Evolutionary conservation across 2,113 vertebrate species (phyloP).

Genomic region (Poeciliopsis retropinna): DNA sequence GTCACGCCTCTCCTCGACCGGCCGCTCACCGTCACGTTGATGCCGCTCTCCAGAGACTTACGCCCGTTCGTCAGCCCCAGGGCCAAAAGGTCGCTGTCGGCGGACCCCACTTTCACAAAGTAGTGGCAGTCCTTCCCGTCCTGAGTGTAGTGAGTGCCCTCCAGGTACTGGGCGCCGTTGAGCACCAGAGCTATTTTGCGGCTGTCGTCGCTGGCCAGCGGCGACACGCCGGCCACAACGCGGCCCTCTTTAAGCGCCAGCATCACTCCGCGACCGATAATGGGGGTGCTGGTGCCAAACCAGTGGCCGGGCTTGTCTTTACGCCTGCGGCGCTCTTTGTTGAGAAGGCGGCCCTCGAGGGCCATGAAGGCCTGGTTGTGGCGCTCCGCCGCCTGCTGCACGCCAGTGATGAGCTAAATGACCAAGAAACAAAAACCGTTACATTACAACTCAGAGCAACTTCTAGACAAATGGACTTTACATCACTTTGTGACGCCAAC

Average conservation of each 20-base stretch:
- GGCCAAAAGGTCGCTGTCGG: constrained; percentile 91
- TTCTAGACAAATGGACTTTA: too few species aligned
- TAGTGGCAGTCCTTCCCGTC: constrained; percentile 95
- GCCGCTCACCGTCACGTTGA: constrained; percentile 94
- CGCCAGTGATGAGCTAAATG: constrained; percentile 91
- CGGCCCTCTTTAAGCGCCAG: constrained; percentile 93
- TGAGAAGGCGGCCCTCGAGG: constrained; percentile 92
- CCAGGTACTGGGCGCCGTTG: constrained; percentile 92
- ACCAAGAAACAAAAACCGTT: not conserved
- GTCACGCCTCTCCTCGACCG: constrained; percentile 93
- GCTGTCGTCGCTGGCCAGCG: constrained; percentile 92
- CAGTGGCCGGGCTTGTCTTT: constrained; percentile 94
- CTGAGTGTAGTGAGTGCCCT: constrained; percentile 95
- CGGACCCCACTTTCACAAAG: constrained; percentile 94
- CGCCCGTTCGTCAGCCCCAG: constrained; percentile 92
- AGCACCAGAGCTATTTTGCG: constrained; percentile 93
- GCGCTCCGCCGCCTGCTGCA: constrained; percentile 95
- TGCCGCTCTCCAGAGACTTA: constrained; percentile 90
- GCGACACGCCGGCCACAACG: constrained; percentile 88
- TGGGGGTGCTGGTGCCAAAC: constrained; percentile 93
- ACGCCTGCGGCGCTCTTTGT: constrained; percentile 86
- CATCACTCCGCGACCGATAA: constrained; percentile 96
- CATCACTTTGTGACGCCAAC: not conserved
- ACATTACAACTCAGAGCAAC: not conserved
- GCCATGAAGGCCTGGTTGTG: constrained; percentile 98